A percentile compares a stretch with the other conserved stretches of the same genome.
Evolutionary conservation across 2,113 vertebrate species (phyloP).

Genomic region (Nycticebus coucang): DNA sequence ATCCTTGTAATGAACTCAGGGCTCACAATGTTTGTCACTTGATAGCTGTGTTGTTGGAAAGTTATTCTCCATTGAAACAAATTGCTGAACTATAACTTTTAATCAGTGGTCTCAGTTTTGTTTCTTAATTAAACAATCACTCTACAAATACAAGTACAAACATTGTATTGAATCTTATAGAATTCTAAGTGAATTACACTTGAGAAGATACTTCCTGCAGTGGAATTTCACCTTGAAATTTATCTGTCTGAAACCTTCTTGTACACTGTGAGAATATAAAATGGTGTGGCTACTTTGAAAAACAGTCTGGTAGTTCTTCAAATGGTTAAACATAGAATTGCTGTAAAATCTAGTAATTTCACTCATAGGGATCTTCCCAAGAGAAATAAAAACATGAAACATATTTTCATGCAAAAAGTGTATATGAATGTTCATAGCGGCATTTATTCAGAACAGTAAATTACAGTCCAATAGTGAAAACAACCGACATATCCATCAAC

Average conservation of each 20-base stretch:
- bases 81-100: neutral
- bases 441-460: neutral
- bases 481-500: neutral
- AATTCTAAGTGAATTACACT: neutral
- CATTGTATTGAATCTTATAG: neutral
- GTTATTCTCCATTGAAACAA: neutral
- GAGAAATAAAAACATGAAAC: slow-evolving; percentile 3
- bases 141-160: neutral
- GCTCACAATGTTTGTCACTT: neutral
- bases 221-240: neutral
- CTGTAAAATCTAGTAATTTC: neutral
- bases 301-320: neutral
- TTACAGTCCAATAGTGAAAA: neutral
- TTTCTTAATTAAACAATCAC: neutral
- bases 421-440: neutral
- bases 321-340: neutral
- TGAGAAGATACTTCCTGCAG: neutral
- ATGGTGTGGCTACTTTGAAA: neutral
- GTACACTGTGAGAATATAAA: neutral
- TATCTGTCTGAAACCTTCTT: neutral
- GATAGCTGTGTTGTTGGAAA: neutral
- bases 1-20: neutral
- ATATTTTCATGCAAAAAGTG: neutral
- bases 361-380: neutral
- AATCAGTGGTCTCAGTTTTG: neutral